Percentiles rank a stretch among this genome's conserved stretches.
Conservation (phyloP, 1,140 invertebrate genomes). For the Sitodiplosis mosellana region DNA sequence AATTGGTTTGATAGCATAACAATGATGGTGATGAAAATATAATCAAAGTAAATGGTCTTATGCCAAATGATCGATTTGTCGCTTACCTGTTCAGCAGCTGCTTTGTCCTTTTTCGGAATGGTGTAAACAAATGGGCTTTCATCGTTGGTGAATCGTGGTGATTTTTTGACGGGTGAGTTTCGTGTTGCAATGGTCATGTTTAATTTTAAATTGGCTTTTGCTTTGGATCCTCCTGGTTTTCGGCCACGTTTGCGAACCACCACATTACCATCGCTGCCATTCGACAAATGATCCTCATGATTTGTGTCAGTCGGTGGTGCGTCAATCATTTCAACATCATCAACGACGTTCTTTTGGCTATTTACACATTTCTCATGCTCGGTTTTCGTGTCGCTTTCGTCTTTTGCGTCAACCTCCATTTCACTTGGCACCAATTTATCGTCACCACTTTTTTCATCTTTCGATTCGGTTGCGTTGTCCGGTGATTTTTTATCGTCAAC, state of each 20-base stretch:
- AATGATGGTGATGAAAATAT: not conserved
- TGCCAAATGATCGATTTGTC: not conserved
- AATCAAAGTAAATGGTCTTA: not conserved
- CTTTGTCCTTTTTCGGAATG: slow-evolving; percentile 1
- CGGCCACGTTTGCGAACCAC: not conserved
- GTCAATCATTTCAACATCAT: not conserved
- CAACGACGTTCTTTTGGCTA: not conserved
- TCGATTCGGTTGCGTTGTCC: not conserved
- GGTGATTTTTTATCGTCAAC: not conserved
- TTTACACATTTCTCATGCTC: not conserved
- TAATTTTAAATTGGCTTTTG: not conserved
- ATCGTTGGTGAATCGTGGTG: not conserved
- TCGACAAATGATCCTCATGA: not conserved
- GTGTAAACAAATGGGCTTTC: not conserved
- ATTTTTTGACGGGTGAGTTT: not conserved
- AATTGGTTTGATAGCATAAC: too few relatives aligned
- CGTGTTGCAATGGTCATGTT: not conserved
- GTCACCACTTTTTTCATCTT: not conserved
- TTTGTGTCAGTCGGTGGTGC: not conserved
- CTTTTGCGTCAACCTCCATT: not conserved
- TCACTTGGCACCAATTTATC: not conserved
- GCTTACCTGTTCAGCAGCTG: not conserved
- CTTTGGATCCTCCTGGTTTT: not conserved
- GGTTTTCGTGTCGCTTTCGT: not conserved
- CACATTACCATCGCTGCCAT: not conserved